A percentile compares a stretch with the other conserved stretches of the same genome.
Evolutionary conservation across 1,140 invertebrate genomes (phyloP).

Genomic region (Nebria ingens): DNA sequence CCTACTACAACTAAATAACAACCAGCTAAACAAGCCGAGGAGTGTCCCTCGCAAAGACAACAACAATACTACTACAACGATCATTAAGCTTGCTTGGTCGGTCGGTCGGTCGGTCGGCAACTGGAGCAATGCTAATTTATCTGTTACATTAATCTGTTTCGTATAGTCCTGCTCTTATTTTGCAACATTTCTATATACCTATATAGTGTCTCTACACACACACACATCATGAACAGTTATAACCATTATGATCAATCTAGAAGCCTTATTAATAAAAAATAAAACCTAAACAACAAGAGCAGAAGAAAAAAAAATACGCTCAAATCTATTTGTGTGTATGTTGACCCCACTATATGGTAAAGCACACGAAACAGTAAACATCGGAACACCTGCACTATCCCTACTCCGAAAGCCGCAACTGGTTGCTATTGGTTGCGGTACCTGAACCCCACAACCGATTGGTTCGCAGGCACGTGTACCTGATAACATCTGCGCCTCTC

Average conservation of each 20-base stretch:
- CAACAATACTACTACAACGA: background rate
- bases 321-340: background rate
- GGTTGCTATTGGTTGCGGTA: background rate
- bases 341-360: background rate
- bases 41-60: background rate
- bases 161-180: background rate
- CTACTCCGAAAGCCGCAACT: background rate
- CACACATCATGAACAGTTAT: conserved; percentile 2
- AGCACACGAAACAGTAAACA: background rate
- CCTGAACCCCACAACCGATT: background rate
- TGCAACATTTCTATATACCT: background rate
- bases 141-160: background rate
- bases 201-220: background rate
- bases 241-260: background rate
- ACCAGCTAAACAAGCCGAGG: no score
- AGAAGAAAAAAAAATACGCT: background rate
- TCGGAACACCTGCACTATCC: background rate
- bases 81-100: background rate
- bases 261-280: no score
- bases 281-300: background rate
- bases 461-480: background rate
- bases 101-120: background rate
- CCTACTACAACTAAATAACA: background rate
- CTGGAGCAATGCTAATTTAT: conserved; percentile 2
- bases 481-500: background rate